A percentile compares a stretch with the other conserved stretches of the same genome.
Conservation (phyloP, 2,888 invertebrate genomes). For the Macrosiphum euphorbiae region DNA sequence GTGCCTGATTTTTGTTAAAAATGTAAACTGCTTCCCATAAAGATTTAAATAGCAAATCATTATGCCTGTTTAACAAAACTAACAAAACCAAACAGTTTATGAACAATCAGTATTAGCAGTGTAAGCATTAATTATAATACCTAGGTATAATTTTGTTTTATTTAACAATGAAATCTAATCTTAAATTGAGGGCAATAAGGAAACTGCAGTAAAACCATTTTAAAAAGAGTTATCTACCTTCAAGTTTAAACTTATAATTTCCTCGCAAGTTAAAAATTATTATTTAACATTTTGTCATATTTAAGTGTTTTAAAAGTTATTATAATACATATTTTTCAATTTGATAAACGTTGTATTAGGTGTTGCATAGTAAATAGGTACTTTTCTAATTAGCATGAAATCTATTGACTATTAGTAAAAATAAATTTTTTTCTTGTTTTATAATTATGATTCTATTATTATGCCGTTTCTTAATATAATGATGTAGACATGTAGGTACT, state of each 20-base stretch:
- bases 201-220: background rate
- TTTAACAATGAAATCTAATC: background rate
- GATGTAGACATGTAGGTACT: background rate
- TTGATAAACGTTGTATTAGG: background rate
- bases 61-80: background rate
- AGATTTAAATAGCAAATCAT: background rate
- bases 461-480: background rate
- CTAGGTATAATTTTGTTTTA: background rate
- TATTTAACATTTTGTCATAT: background rate
- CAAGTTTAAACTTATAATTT: background rate
- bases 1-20: background rate
- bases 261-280: background rate
- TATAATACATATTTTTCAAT: background rate
- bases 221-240: background rate
- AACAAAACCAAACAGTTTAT: background rate
- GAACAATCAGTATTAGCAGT: background rate
- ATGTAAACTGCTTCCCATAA: background rate
- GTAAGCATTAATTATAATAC: background rate
- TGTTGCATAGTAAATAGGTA: background rate
- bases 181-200: background rate
- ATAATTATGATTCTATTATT: background rate
- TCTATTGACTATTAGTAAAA: background rate
- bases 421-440: background rate
- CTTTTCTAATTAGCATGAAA: background rate
- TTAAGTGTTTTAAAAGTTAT: background rate